Base-by-base conservation (phyloP, 2,797 vertebrate genomes). In the Craterocephalus amniculus region DNA sequence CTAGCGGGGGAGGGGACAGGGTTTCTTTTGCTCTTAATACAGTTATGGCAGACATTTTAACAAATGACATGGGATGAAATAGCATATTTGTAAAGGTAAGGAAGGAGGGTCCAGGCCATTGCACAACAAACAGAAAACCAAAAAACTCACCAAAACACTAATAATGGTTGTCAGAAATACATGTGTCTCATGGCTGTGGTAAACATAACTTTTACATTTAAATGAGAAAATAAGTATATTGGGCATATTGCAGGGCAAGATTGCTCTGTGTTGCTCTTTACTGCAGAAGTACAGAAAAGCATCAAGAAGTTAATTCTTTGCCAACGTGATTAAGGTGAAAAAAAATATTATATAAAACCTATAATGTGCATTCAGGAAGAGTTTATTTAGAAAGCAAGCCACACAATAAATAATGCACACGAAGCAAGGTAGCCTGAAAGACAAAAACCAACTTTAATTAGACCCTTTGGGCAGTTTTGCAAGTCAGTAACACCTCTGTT, bases 341-440 rank as follows among this genome's bases (percentile, higher is more conserved):
- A 8, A 55, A 35, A 32, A 57, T 24, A 29, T 26, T 51, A 5
- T 26, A 2, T 8, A 45, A 40, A 13, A 67, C 16, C 12, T 11
- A 29, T 27, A 52, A 40, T 22, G 6, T 34, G 22, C 57, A 40
- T n/a, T 52, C 34, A n/a, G 6, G 38, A 13, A 29, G 43, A 51
- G 22, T 52, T 52, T 7, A 49, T 58, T 68, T 38, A 58, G 56
- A 11, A 52, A 58, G 11, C 18, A 63, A 63, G 34, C 2, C 29
- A 35, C 57, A 13, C 43, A 58, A 31, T 38, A 2, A 43, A 66
- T 6, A 40, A 55, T 29, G 20, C 34, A 40, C 51, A 20, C 18
- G 38, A 34, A 27, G 11, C 10, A 2, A 13, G 20, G 34, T 5
- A 40, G 14, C 43, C 40, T 20, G 4, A 31, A 10, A 6, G 52